These are phyloP conservation scores for Pseudachorutes palmiensis DNA, from an alignment of 1,140 invertebrate species.

Conservation along the genomic window DNA sequence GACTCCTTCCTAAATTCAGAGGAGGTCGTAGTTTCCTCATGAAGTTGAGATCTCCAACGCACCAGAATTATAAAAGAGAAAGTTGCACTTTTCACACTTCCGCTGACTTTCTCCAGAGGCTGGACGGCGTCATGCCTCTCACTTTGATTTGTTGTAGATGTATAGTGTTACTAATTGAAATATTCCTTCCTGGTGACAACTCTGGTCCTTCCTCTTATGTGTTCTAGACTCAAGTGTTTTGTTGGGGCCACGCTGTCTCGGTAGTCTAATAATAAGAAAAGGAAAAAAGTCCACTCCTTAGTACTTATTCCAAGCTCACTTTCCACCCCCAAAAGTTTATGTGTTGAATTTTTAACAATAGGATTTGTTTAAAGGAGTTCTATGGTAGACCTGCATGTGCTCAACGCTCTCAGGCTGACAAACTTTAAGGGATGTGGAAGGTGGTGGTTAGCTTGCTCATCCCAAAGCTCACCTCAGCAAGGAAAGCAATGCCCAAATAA, in stretches of 20 bases:
- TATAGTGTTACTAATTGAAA: background rate
- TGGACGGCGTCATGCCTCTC: too few relatives aligned
- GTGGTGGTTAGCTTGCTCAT: too few relatives aligned
- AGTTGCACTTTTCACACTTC: too few relatives aligned
- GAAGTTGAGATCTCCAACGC: too few relatives aligned
- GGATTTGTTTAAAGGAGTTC: conserved; percentile 3
- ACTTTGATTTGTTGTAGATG: background rate
- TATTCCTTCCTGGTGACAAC: background rate
- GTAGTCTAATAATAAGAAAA: conserved; percentile 13
- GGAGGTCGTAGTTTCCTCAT: background rate
- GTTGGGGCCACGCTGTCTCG: conserved; percentile 12
- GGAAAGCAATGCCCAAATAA: background rate
- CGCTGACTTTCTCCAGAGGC: background rate
- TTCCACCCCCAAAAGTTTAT: background rate
- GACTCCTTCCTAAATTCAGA: too few relatives aligned
- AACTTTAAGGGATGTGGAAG: background rate
- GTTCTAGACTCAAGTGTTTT: background rate
- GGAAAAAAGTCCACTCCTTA: background rate
- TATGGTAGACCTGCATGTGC: background rate
- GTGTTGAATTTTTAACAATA: conserved; percentile 10
- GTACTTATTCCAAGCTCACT: background rate
- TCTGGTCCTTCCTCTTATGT: background rate
- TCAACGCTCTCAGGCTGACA: background rate
- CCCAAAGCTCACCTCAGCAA: too few relatives aligned
- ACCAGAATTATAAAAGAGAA: too few relatives aligned